Percentiles rank a stretch among this genome's conserved stretches.
phyloP scores from a whole-genome alignment of 2,888 invertebrate genomes.

The Quadroppia sp. region DNA sequence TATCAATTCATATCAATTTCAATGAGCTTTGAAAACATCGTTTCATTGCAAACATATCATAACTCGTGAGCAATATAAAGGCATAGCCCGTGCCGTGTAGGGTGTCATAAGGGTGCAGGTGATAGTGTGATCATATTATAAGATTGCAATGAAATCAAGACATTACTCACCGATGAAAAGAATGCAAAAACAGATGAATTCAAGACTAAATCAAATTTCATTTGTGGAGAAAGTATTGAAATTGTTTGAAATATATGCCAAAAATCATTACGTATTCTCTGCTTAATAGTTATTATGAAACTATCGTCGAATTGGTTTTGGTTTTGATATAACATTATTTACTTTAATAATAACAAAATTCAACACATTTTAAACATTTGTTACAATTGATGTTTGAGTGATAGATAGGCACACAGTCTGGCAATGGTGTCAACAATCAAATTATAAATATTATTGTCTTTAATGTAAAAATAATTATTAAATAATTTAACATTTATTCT shows the following conservation, averaged over 20 bases:
- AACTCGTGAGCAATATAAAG: background rate
- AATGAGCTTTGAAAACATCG: background rate
- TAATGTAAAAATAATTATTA: too few relatives aligned
- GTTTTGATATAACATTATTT: background rate
- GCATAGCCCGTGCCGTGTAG: too few relatives aligned
- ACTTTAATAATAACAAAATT: background rate
- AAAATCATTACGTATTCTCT: constrained; percentile 5
- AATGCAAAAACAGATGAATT: background rate
- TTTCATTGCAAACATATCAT: background rate
- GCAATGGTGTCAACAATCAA: background rate
- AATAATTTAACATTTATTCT: too few relatives aligned
- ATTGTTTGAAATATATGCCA: background rate
- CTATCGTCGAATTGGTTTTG: background rate
- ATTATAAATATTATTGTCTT: too few relatives aligned
- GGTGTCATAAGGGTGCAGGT: too few relatives aligned
- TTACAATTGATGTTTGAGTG: background rate
- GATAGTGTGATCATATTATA: too few relatives aligned
- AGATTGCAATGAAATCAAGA: background rate
- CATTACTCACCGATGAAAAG: constrained; percentile 31
- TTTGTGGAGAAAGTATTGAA: background rate
- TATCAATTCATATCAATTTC: background rate
- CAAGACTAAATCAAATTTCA: background rate
- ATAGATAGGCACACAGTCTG: background rate
- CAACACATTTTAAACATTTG: too few relatives aligned
- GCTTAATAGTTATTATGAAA: background rate